Evolutionary conservation across 2,797 vertebrate species (phyloP).

Genomic region (Gymnothorax reevesii): DNA sequence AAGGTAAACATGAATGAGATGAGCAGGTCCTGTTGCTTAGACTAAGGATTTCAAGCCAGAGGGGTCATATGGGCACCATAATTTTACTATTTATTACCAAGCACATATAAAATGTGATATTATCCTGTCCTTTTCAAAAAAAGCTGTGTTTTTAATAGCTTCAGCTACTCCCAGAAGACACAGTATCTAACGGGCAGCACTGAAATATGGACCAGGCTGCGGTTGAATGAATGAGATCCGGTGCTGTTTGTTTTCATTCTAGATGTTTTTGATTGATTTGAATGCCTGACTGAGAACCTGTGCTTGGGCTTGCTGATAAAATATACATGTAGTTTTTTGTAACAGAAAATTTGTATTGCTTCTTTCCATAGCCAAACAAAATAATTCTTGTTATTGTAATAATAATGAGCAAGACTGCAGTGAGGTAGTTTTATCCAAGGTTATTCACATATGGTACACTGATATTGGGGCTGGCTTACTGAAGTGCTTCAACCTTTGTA

Average conservation of each 20-base stretch:
- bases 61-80: background rate
- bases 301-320: background rate
- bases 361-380: background rate
- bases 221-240: background rate
- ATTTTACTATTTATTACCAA: background rate
- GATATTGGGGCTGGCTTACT: background rate
- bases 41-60: background rate
- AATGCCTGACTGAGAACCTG: background rate
- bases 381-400: background rate
- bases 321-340: background rate
- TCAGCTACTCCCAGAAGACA: background rate
- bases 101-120: background rate
- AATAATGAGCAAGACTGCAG: background rate
- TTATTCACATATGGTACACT: background rate
- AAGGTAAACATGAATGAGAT: background rate
- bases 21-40: background rate
- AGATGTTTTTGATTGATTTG: background rate
- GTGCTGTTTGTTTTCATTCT: background rate
- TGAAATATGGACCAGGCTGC: background rate
- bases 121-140: background rate
- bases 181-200: background rate
- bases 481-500: background rate
- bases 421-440: background rate
- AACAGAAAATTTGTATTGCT: background rate
- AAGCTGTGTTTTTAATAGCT: background rate